A percentile compares a stretch with the other conserved stretches of the same genome.
phyloP scores from a whole-genome alignment of 2,888 invertebrate species.

The Pachymerium ferrugineum region DNA sequence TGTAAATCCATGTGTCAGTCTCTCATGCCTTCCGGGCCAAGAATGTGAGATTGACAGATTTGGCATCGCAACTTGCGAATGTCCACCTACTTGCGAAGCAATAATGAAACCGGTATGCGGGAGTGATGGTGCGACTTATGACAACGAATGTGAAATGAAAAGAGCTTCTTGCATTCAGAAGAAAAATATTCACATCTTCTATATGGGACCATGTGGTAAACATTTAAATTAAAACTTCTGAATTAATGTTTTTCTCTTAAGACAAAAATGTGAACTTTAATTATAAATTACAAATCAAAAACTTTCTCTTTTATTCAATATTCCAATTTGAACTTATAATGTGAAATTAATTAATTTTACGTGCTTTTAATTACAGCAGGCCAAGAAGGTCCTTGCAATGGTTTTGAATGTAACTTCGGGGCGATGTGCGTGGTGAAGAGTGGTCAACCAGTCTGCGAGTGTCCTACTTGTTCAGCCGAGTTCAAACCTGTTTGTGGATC shows the following conservation, averaged over 20 bases:
- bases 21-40: constrained; percentile 70
- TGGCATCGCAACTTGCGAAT: constrained; percentile 77
- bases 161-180: constrained; percentile 52
- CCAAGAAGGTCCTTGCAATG: constrained; percentile 50
- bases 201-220: constrained; percentile 63
- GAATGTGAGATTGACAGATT: constrained; percentile 74
- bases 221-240: background rate
- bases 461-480: constrained; percentile 75
- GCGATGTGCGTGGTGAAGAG: constrained; percentile 65
- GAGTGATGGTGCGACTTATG: constrained; percentile 52
- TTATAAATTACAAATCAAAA: background rate
- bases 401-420: constrained; percentile 63
- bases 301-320: too few relatives aligned
- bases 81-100: constrained; percentile 70
- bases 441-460: constrained; percentile 70
- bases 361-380: constrained; percentile 34
- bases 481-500: constrained; percentile 74
- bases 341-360: too few relatives aligned
- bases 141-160: constrained; percentile 51
- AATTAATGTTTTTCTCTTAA: constrained; percentile 37
- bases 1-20: constrained; percentile 74
- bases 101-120: constrained; percentile 59
- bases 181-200: constrained; percentile 52
- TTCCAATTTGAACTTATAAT: too few relatives aligned
- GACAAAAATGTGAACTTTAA: background rate